phyloP scores from a whole-genome alignment of 2,797 vertebrate species.

The Gobionotothen gibberifrons region DNA sequence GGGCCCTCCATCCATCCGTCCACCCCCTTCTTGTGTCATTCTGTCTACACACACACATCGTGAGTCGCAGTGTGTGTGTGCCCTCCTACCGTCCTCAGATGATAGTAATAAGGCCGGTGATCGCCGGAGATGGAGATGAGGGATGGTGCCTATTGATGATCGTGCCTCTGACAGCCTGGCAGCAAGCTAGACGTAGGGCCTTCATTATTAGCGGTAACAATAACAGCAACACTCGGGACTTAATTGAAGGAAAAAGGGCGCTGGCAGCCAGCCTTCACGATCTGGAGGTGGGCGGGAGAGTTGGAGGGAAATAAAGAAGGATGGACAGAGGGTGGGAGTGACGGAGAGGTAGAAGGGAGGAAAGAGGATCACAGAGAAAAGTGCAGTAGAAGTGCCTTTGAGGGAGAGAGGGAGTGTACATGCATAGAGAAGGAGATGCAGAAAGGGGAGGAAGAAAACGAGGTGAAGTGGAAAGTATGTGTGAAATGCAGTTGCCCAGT shows the following conservation, averaged over 20 bases:
- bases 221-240: conserved; percentile 66
- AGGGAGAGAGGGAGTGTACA: conserved; percentile 13
- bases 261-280: conserved; percentile 48
- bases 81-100: conserved; percentile 55
- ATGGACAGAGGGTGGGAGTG: conserved; percentile 40
- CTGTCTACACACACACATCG: conserved; percentile 20
- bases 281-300: conserved; percentile 46
- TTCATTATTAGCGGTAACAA: conserved; percentile 79
- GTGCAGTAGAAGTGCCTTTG: conserved; percentile 26
- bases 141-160: conserved; percentile 71
- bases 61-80: conserved; percentile 2
- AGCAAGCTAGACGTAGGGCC: conserved; percentile 54
- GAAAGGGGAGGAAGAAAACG: conserved; percentile 4
- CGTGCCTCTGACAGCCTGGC: conserved; percentile 69
- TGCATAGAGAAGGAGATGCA: conserved; percentile 8
- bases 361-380: conserved; percentile 33
- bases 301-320: conserved; percentile 19
- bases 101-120: conserved; percentile 76
- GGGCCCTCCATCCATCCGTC: conserved; percentile 73
- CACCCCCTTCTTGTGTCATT: conserved; percentile 58
- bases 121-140: conserved; percentile 76
- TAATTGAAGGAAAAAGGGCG: conserved; percentile 80
- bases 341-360: conserved; percentile 33
- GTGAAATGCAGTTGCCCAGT: conserved; percentile 56
- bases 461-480: conserved; percentile 69